Conservation (phyloP, 2,888 invertebrate genomes). For the Callyntrura guangdongensis region DNA sequence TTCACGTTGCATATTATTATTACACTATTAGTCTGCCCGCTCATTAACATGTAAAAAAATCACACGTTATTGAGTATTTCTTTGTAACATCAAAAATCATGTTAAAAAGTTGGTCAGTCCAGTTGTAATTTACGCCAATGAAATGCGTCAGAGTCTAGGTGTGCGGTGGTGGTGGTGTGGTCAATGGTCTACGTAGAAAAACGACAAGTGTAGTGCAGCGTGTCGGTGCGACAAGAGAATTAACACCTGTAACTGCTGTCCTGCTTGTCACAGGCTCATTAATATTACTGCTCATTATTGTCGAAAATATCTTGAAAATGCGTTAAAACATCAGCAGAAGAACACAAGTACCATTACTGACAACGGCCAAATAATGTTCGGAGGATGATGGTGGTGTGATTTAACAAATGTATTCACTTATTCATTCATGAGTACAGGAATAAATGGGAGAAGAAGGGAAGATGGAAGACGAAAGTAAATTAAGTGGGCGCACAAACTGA, state of each 20-base stretch:
- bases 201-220: slow-evolving; percentile 21
- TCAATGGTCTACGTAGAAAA: not conserved
- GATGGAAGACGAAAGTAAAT: slow-evolving; percentile 26
- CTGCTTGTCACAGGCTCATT: not conserved
- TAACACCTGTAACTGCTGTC: slow-evolving; percentile 16
- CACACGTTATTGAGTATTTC: not conserved
- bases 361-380: too few relatives aligned
- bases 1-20: not conserved
- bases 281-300: slow-evolving; percentile 13
- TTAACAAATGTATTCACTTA: too few relatives aligned
- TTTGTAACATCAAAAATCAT: not conserved
- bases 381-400: too few relatives aligned
- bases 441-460: not conserved
- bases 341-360: too few relatives aligned
- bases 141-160: not conserved
- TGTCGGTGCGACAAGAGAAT: slow-evolving; percentile 36
- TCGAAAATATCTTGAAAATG: not conserved
- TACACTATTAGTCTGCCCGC: not conserved
- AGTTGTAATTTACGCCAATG: not conserved
- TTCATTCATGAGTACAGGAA: not conserved
- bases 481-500: slow-evolving; percentile 6
- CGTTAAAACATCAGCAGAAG: not conserved
- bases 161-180: slow-evolving; percentile 7
- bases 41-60: not conserved
- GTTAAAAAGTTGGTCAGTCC: not conserved